These are phyloP conservation scores for Drosophila paracracens DNA, from an alignment of 2,888 invertebrate genomes.

Conservation along the genomic window DNA sequence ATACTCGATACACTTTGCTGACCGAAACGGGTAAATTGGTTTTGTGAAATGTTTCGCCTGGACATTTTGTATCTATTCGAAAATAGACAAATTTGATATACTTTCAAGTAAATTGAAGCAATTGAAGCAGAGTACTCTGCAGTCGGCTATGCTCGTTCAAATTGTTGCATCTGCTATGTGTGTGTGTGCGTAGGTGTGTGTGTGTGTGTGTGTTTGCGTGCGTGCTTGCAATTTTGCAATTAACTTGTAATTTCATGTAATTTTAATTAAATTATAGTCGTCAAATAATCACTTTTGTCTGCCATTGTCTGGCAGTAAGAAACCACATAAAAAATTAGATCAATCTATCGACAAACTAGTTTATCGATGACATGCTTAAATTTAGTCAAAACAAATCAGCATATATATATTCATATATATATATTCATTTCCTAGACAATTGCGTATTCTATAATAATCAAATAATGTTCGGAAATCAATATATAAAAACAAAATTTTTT, in stretches of 20 bases:
- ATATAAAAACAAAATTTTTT: fast-evolving
- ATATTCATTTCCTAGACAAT: background rate
- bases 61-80: background rate
- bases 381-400: background rate
- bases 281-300: conserved; percentile 12
- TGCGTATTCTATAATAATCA: background rate
- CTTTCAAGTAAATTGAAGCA: background rate
- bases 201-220: conserved; percentile 9
- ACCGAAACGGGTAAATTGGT: background rate
- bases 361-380: background rate
- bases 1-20: background rate
- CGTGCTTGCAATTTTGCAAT: conserved; percentile 49
- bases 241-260: conserved; percentile 59
- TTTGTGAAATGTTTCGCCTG: background rate
- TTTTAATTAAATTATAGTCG: conserved; percentile 64
- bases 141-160: background rate
- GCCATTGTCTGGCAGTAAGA: conserved; percentile 18
- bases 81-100: background rate
- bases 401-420: background rate
- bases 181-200: background rate
- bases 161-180: background rate
- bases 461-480: background rate
- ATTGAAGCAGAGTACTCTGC: background rate
- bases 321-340: background rate
- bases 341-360: too few relatives aligned